A percentile compares a stretch with the other conserved stretches of the same genome.
phyloP scores from a whole-genome alignment of 1,140 invertebrate species.

The Achroia grisella region DNA sequence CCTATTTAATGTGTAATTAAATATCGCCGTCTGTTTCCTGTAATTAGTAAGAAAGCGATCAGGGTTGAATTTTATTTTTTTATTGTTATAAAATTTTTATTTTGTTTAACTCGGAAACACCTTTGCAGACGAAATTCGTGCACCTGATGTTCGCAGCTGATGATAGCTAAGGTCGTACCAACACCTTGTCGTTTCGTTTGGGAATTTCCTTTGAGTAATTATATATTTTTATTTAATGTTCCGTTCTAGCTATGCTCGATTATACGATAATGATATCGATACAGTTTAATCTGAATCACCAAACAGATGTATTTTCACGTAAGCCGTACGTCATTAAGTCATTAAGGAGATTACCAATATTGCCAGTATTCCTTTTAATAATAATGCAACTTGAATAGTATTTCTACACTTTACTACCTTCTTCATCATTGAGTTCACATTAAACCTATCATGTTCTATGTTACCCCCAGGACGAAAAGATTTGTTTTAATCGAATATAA shows the following conservation, averaged over 20 bases:
- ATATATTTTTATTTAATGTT: slow-evolving; percentile 28
- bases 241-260: slow-evolving; percentile 14
- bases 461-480: too few species aligned
- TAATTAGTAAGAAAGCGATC: slow-evolving; percentile 46
- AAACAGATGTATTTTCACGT: not conserved
- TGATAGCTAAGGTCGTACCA: slow-evolving; percentile 25
- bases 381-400: too few species aligned
- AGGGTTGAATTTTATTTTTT: slow-evolving; percentile 39
- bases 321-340: too few species aligned
- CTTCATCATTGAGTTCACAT: too few species aligned
- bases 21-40: slow-evolving; percentile 55
- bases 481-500: too few species aligned
- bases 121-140: slow-evolving; percentile 56
- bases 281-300: not conserved
- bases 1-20: slow-evolving; percentile 62
- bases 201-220: slow-evolving; percentile 59
- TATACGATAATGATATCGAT: slow-evolving; percentile 14
- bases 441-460: too few species aligned
- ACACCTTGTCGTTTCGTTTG: slow-evolving; percentile 66
- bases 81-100: slow-evolving; percentile 28
- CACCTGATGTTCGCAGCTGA: slow-evolving; percentile 62
- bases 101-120: slow-evolving; percentile 36
- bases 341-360: too few species aligned
- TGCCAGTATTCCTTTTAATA: too few species aligned
- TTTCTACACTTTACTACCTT: too few species aligned